Evolutionary conservation across 1,140 invertebrate genomes (phyloP).

Genomic region (Theocolax elegans): DNA sequence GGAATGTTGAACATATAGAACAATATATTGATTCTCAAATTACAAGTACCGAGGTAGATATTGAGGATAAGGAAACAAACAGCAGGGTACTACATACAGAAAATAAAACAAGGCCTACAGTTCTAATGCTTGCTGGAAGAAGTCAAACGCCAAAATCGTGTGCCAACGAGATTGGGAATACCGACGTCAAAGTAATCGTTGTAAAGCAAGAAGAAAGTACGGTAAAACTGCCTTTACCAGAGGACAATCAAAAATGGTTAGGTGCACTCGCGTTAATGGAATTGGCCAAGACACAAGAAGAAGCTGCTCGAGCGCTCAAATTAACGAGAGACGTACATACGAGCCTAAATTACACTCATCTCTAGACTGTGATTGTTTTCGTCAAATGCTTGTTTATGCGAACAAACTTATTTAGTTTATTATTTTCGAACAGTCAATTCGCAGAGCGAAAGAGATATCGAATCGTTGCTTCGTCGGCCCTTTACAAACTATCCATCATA

Average conservation of each 20-base stretch:
- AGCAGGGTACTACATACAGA: slow-evolving; percentile 48
- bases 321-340: slow-evolving; percentile 43
- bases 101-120: slow-evolving; percentile 70
- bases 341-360: slow-evolving; percentile 55
- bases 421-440: slow-evolving; percentile 26
- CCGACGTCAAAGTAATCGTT: slow-evolving; percentile 50
- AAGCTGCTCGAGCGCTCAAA: slow-evolving; percentile 47
- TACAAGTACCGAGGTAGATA: background rate
- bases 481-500: slow-evolving; percentile 12
- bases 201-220: slow-evolving; percentile 56
- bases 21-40: slow-evolving; percentile 23
- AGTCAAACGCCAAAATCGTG: slow-evolving; percentile 41
- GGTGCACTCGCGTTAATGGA: slow-evolving; percentile 78
- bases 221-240: slow-evolving; percentile 52
- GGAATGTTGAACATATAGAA: background rate
- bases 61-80: slow-evolving; percentile 5
- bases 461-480: slow-evolving; percentile 35
- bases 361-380: slow-evolving; percentile 62
- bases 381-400: slow-evolving; percentile 24
- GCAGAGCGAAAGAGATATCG: slow-evolving; percentile 36
- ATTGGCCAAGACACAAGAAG: slow-evolving; percentile 66
- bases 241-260: slow-evolving; percentile 70
- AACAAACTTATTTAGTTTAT: slow-evolving; percentile 40
- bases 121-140: slow-evolving; percentile 68
- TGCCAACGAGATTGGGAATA: slow-evolving; percentile 35